Conservation (phyloP, 2,888 invertebrate genomes). For the Andrena haemorrhoa region DNA sequence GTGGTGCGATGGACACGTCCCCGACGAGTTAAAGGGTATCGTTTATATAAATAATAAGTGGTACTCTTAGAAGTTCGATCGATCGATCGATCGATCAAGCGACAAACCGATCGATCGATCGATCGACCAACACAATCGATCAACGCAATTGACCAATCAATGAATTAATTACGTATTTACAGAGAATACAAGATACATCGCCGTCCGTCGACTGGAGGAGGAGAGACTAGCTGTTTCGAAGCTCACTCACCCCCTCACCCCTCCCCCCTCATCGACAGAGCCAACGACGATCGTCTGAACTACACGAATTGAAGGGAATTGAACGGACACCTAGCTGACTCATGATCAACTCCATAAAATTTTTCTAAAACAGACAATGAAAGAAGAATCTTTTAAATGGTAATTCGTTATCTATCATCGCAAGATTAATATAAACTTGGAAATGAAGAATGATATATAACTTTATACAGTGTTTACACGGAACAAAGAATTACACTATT, state of each 20-base stretch:
- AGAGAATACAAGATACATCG: slow-evolving; percentile 82
- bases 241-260: slow-evolving; percentile 76
- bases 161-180: slow-evolving; percentile 83
- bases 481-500: no score
- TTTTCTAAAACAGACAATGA: slow-evolving; percentile 76
- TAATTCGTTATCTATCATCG: not conserved
- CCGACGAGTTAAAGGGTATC: slow-evolving; percentile 50
- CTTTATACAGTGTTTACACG: not conserved
- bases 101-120: no score
- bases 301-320: slow-evolving; percentile 53
- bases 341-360: slow-evolving; percentile 84
- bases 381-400: not conserved
- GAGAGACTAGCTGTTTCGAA: slow-evolving; percentile 70
- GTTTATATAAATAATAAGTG: slow-evolving; percentile 79
- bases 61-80: slow-evolving; percentile 66
- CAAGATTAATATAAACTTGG: not conserved
- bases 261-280: slow-evolving; percentile 65
- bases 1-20: slow-evolving; percentile 10
- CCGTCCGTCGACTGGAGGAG: slow-evolving; percentile 68
- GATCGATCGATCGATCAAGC: slow-evolving; percentile 32
- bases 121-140: slow-evolving; percentile 33
- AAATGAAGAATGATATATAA: not conserved
- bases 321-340: slow-evolving; percentile 75
- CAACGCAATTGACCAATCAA: slow-evolving; percentile 49
- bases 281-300: slow-evolving; percentile 65